phyloP scores from a whole-genome alignment of 2,113 vertebrate species.

The Perca flavescens region DNA sequence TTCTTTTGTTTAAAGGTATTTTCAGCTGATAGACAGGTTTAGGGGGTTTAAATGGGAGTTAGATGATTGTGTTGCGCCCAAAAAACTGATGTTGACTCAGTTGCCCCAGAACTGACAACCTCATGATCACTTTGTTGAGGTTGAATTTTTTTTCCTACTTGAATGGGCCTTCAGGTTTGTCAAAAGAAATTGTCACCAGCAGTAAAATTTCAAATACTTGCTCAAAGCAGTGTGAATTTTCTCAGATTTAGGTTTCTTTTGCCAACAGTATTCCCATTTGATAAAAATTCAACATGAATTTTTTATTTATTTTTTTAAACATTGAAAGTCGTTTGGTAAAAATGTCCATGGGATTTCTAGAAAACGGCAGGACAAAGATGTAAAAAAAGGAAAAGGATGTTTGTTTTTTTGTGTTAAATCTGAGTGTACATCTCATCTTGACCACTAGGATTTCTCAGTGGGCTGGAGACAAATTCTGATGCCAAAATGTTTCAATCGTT shows the following conservation, averaged over 20 bases:
- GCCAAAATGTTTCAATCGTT: slow-evolving; percentile 35
- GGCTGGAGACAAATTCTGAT: slow-evolving; percentile 33
- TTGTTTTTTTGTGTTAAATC: slow-evolving; percentile 4
- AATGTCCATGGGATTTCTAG: slow-evolving; percentile 21
- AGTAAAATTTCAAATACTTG: not conserved
- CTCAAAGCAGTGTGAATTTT: not conserved
- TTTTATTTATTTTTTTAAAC: not conserved
- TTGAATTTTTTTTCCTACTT: not conserved
- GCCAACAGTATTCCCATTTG: slow-evolving; percentile 11
- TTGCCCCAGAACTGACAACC: slow-evolving; percentile 2
- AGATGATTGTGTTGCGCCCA: not conserved
- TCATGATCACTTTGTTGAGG: not conserved
- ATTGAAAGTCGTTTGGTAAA: not conserved
- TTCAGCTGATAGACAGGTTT: not conserved
- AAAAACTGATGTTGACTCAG: not conserved
- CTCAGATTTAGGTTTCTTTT: slow-evolving; percentile 11
- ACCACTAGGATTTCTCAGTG: slow-evolving; percentile 26
- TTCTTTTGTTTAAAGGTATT: slow-evolving; percentile 8
- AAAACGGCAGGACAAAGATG: not conserved
- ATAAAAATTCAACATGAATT: not conserved
- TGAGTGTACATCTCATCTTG: slow-evolving; percentile 23
- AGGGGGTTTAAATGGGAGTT: slow-evolving; percentile 1
- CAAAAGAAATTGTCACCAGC: slow-evolving; percentile 9
- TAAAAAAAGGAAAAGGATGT: not conserved
- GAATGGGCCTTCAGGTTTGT: not conserved